Percentiles rank a stretch among this genome's conserved stretches.
Conservation (phyloP, 2,888 invertebrate species). For the Drosophila fungiperda region DNA sequence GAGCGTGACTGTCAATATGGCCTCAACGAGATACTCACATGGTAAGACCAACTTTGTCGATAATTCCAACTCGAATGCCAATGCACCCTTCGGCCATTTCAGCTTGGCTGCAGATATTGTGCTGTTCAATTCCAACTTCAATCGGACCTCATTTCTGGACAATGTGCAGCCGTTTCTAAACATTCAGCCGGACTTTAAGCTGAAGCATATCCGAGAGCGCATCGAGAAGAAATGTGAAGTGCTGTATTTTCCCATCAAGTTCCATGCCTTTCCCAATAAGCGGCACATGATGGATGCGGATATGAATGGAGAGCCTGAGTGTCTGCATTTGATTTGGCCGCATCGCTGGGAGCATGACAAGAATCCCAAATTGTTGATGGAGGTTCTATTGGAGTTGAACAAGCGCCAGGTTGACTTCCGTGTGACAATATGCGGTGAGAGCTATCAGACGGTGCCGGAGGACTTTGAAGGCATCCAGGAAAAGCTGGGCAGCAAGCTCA, state of each 20-base stretch:
- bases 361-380: slow-evolving; percentile 88
- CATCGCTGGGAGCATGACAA: slow-evolving; percentile 93
- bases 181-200: slow-evolving; percentile 88
- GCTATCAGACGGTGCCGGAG: slow-evolving; percentile 87
- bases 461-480: slow-evolving; percentile 87
- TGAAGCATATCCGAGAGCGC: slow-evolving; percentile 86
- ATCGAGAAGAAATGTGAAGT: slow-evolving; percentile 88
- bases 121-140: slow-evolving; percentile 90
- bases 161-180: slow-evolving; percentile 88
- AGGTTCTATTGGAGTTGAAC: slow-evolving; percentile 86
- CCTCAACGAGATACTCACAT: slow-evolving; percentile 90
- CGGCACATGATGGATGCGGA: slow-evolving; percentile 70
- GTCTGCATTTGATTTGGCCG: slow-evolving; percentile 89
- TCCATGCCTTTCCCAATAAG: slow-evolving; percentile 84
- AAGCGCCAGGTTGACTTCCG: slow-evolving; percentile 87
- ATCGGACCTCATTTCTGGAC: slow-evolving; percentile 88
- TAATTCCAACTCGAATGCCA: not conserved
- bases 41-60: slow-evolving; percentile 85
- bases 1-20: slow-evolving; percentile 91
- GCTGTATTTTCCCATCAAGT: slow-evolving; percentile 88
- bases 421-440: slow-evolving; percentile 88
- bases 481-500: slow-evolving; percentile 85
- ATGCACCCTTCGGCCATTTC: slow-evolving; percentile 21
- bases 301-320: slow-evolving; percentile 53
- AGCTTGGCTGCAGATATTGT: slow-evolving; percentile 89